A percentile compares a stretch with the other conserved stretches of the same genome.
phyloP scores from a whole-genome alignment of 1,140 invertebrate genomes.

The Rhizoglyphus robini region DNA sequence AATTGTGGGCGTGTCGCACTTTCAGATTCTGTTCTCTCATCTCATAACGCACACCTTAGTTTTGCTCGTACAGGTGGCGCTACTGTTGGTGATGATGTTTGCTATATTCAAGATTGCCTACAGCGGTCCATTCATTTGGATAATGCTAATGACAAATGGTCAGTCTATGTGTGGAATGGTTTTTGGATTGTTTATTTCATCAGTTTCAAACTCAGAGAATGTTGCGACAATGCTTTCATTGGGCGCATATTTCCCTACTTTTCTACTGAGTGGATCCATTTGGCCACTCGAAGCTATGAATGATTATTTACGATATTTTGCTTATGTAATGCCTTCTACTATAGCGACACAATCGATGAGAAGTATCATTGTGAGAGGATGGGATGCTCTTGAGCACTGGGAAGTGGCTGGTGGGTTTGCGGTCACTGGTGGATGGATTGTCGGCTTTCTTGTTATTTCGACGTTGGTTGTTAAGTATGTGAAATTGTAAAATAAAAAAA shows the following conservation, averaged over 20 bases:
- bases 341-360: slow-evolving; percentile 42
- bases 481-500: too few relatives aligned
- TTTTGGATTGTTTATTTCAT: slow-evolving; percentile 78
- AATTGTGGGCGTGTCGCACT: slow-evolving; percentile 73
- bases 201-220: slow-evolving; percentile 69
- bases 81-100: slow-evolving; percentile 71
- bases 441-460: too few relatives aligned
- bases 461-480: too few relatives aligned
- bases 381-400: background rate
- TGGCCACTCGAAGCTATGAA: slow-evolving; percentile 93
- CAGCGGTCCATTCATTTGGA: slow-evolving; percentile 56
- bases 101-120: slow-evolving; percentile 63
- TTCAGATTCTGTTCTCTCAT: slow-evolving; percentile 79
- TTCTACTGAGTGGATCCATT: slow-evolving; percentile 61
- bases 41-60: slow-evolving; percentile 88
- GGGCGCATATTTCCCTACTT: slow-evolving; percentile 80
- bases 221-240: slow-evolving; percentile 82
- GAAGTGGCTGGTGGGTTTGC: slow-evolving; percentile 16
- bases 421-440: too few relatives aligned
- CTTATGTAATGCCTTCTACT: slow-evolving; percentile 70
- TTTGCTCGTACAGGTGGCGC: slow-evolving; percentile 74
- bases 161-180: slow-evolving; percentile 81
- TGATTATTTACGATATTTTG: slow-evolving; percentile 58
- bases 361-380: slow-evolving; percentile 21
- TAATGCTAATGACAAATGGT: slow-evolving; percentile 57